Base-by-base conservation (phyloP, 2,888 invertebrate genomes). In the Neoaliturus tenellus region DNA sequence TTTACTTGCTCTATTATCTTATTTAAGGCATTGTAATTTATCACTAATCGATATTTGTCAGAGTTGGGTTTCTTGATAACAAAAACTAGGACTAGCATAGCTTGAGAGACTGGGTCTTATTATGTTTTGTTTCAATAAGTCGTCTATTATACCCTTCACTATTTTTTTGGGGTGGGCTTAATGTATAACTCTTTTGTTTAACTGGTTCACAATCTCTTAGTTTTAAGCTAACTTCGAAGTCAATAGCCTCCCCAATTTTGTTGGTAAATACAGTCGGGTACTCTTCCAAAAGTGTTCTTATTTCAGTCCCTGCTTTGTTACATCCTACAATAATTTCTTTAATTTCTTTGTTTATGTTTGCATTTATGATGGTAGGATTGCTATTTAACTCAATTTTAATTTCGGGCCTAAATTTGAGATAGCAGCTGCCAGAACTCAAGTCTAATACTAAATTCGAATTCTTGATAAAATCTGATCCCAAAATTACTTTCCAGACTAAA, bases 131-230 rank as follows among this genome's bases (percentile, higher is more conserved):
- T 4, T 2, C 14, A 71, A 39, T 39, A 71, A 71, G 14, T 71
- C 71, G 14, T 71, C 71, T 17, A 39, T 71, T n/a, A 71, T 71
- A 0, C 39, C 39, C 39, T 39, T 71, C 71, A 71, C 39, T 20
- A 39, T 39, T 28, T n/a, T 6, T n/a, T 39, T 23, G 35, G 5
- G 71, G 71, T 1, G 71, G 71, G 23, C 39, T 39, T 23, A 71
- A 17, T 0, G 71, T 35, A 39, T 71, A 71, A 10, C 23, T 71
- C 39, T 71, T 71, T 4, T 23, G 23, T 2, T 20, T 5, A n/a
- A 71, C 39, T 8, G 71, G 71, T 23, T n/a, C 23, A 6, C 1
- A 1, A 20, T 71, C 71, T 12, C 20, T 71, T 39, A 71, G 28
- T 12, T 71, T 39, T 39, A 71, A 23, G 2, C 39, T 23, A 20